Evolutionary conservation across 2,797 vertebrate genomes (phyloP).

Genomic region (Sebastes minor): DNA sequence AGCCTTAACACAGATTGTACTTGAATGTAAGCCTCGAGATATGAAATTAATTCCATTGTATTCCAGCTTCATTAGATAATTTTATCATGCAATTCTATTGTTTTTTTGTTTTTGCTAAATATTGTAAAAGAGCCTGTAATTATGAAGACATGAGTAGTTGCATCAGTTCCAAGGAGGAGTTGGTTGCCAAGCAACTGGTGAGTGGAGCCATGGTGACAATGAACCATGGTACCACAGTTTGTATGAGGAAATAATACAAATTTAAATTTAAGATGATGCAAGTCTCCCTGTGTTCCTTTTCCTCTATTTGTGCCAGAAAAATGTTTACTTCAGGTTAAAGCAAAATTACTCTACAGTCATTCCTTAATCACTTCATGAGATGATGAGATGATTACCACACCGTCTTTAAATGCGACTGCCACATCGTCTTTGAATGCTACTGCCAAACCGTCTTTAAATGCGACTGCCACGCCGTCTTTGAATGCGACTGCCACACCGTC

Average conservation of each 20-base stretch:
- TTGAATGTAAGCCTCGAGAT: background rate
- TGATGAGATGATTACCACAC: too few species aligned
- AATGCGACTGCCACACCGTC: too few species aligned
- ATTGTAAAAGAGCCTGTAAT: conserved; percentile 74
- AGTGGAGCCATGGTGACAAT: conserved; percentile 74
- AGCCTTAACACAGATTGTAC: background rate
- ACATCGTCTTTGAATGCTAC: rapidly evolving
- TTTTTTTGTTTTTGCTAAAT: conserved; percentile 67
- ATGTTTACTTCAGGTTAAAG: background rate
- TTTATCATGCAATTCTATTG: conserved; percentile 44
- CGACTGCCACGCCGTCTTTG: rapidly evolving
- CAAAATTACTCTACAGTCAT: background rate
- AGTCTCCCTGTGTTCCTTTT: conserved; percentile 23
- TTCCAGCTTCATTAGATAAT: conserved; percentile 47
- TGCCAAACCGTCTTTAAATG: too few species aligned
- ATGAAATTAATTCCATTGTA: conserved; percentile 1
- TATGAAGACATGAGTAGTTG: conserved; percentile 71
- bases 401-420: too few species aligned
- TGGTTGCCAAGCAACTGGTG: conserved; percentile 81
- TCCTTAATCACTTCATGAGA: background rate
- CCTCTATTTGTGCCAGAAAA: background rate
- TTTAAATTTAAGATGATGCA: conserved; percentile 52
- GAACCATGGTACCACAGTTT: conserved; percentile 55
- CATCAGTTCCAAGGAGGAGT: conserved; percentile 75
- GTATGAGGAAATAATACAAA: conserved; percentile 42